Percentiles rank a stretch among this genome's conserved stretches.
phyloP scores from a whole-genome alignment of 2,113 vertebrate species.

The Noturus placidus region DNA sequence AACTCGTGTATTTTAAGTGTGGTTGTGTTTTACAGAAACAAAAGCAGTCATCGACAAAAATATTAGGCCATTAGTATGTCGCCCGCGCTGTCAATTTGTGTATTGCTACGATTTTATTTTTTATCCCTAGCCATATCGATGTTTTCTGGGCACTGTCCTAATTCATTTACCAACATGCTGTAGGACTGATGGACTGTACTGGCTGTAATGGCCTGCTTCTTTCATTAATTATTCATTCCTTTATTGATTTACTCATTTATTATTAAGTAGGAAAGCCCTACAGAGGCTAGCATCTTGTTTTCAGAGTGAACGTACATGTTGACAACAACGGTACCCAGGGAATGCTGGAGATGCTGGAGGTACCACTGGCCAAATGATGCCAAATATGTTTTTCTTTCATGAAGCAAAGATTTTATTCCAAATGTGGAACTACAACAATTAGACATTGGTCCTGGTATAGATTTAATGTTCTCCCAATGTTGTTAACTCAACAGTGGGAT shows the following conservation, averaged over 20 bases:
- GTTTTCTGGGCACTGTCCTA: neutral
- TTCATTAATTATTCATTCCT: neutral
- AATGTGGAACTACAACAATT: neutral
- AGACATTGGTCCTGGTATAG: neutral
- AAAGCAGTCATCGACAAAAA: neutral
- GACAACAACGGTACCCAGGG: neutral
- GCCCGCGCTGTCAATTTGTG: neutral
- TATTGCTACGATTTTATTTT: neutral
- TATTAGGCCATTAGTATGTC: neutral
- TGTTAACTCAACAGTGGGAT: neutral
- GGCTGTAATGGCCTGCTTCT: neutral
- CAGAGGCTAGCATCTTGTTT: neutral
- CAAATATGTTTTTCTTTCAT: neutral
- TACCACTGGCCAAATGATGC: neutral
- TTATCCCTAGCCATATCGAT: neutral
- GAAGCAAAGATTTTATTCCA: neutral
- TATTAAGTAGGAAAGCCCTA: constrained; percentile 11
- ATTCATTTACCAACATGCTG: constrained; percentile 5
- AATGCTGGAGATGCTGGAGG: neutral
- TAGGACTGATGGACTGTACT: neutral
- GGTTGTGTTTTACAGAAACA: neutral
- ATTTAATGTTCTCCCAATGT: neutral
- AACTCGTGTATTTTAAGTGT: neutral
- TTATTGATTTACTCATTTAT: constrained; percentile 11
- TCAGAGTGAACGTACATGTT: neutral